Conservation (phyloP, 2,888 invertebrate species). For the Perithous albicinctus region DNA sequence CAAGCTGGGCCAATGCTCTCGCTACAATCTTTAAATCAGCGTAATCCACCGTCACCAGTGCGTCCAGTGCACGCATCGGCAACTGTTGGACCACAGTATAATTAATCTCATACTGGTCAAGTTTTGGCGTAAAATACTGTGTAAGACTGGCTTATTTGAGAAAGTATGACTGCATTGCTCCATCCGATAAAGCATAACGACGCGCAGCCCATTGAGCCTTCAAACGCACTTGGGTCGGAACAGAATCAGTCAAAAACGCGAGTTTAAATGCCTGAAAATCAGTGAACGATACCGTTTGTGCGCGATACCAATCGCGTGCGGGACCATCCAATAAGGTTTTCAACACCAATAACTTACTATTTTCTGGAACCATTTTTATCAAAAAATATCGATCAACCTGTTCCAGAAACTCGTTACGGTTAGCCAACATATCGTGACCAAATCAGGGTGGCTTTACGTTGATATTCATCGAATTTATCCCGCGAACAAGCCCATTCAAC, state of each 20-base stretch:
- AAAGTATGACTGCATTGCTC: slow-evolving; percentile 29
- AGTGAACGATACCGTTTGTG: neutral
- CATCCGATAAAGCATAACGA: slow-evolving; percentile 33
- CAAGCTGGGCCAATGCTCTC: neutral
- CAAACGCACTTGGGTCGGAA: slow-evolving; percentile 22
- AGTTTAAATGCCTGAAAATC: slow-evolving; percentile 27
- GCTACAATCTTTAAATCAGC: neutral
- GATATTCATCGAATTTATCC: neutral
- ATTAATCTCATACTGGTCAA: too few relatives aligned
- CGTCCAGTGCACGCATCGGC: too few relatives aligned
- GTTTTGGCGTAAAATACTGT: slow-evolving; percentile 18
- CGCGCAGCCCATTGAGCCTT: slow-evolving; percentile 6
- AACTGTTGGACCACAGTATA: too few relatives aligned
- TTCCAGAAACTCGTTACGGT: neutral
- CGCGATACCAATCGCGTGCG: neutral
- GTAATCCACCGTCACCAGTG: too few relatives aligned
- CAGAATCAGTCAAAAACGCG: slow-evolving; percentile 37
- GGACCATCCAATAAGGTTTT: neutral
- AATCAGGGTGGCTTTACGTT: neutral
- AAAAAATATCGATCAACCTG: neutral
- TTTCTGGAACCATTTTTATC: too few relatives aligned
- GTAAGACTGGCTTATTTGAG: slow-evolving; percentile 13
- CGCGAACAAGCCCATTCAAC: neutral
- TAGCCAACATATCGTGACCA: neutral
- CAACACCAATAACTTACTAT: too few relatives aligned